Conservation (phyloP, 2,888 invertebrate genomes). For the Mayetiola destructor region DNA sequence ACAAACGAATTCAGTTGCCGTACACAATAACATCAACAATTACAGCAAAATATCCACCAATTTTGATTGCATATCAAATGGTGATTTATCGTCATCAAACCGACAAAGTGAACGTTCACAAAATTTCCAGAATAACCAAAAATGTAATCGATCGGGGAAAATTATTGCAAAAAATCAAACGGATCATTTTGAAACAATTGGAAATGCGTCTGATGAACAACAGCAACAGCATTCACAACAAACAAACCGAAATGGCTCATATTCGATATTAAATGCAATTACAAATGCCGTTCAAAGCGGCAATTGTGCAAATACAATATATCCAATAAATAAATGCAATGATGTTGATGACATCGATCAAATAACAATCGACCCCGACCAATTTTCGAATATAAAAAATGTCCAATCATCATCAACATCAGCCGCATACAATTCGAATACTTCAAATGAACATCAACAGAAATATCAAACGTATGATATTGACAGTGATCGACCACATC, state of each 20-base stretch:
- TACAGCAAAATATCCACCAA: slow-evolving; percentile 1
- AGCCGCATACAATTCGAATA: neutral
- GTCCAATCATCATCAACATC: neutral
- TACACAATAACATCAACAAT: neutral
- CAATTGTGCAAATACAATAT: neutral
- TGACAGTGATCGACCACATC: neutral
- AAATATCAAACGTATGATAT: neutral
- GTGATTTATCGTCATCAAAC: slow-evolving; percentile 1
- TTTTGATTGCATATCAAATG: slow-evolving; percentile 4
- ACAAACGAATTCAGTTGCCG: neutral
- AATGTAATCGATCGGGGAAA: slow-evolving; percentile 7
- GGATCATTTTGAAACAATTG: neutral
- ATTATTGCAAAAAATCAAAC: neutral
- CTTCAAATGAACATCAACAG: neutral
- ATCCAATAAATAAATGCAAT: neutral
- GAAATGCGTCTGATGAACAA: neutral
- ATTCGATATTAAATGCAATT: slow-evolving; percentile 9
- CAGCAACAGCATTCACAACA: neutral
- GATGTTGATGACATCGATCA: neutral
- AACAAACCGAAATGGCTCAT: neutral
- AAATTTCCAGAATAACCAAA: slow-evolving; percentile 1
- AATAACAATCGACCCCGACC: neutral
- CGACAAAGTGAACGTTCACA: slow-evolving; percentile 1
- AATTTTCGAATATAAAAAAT: neutral
- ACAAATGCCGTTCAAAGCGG: slow-evolving; percentile 6